Conservation (phyloP, 2,888 invertebrate species). For the Brachypterus glaber region DNA sequence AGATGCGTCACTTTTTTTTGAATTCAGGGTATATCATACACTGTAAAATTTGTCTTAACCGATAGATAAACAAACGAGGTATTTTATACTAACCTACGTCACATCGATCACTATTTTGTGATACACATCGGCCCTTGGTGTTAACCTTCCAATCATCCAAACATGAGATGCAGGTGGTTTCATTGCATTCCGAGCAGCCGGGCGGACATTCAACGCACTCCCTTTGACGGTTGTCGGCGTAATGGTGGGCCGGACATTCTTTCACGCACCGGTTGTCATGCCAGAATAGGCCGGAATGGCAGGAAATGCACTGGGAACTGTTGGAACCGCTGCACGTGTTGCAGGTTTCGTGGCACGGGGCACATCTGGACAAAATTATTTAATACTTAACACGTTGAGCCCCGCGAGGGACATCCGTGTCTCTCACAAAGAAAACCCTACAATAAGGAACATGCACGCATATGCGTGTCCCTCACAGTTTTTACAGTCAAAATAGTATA, state of each 20-base stretch:
- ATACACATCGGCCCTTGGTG: constrained; percentile 65
- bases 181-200: constrained; percentile 68
- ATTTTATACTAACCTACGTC: constrained; percentile 49
- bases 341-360: constrained; percentile 68
- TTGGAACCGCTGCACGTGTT: constrained; percentile 72
- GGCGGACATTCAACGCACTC: constrained; percentile 73
- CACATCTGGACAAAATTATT: constrained; percentile 54
- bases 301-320: constrained; percentile 71
- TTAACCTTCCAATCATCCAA: constrained; percentile 64
- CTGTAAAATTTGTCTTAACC: no score
- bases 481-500: no score
- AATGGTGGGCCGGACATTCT: constrained; percentile 65
- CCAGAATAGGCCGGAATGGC: constrained; percentile 62
- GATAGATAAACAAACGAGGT: no score
- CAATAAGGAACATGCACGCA: no score
- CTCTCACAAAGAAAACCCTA: no score
- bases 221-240: constrained; percentile 65
- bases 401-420: no score
- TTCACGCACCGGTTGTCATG: constrained; percentile 62
- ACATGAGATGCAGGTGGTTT: constrained; percentile 65
- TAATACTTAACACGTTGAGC: no score
- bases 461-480: no score
- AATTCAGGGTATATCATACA: no score
- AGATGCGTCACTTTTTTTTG: no score
- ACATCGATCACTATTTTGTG: constrained; percentile 60